Conservation (phyloP, 2,888 invertebrate species). For the Piscicola geometra region DNA sequence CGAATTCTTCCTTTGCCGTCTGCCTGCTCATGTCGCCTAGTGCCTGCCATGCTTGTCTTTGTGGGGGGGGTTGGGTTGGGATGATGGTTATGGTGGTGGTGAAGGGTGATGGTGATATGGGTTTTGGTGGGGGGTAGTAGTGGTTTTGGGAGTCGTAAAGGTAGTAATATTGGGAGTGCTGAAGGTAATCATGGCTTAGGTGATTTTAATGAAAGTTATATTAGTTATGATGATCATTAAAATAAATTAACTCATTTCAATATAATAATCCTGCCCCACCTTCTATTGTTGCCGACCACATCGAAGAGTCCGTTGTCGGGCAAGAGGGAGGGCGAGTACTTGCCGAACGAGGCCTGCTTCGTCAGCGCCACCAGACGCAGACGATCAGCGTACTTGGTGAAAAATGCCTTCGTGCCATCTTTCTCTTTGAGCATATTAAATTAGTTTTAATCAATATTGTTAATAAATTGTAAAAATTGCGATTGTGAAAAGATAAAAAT, state of each 20-base stretch:
- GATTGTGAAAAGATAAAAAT: not conserved
- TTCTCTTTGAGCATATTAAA: constrained; percentile 76
- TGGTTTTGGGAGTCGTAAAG: no score
- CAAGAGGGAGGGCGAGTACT: constrained; percentile 59
- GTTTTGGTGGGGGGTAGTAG: no score
- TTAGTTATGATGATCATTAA: not conserved
- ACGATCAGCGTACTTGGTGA: constrained; percentile 87
- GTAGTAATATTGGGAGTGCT: no score
- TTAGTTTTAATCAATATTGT: not conserved
- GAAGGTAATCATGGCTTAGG: no score
- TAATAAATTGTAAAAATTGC: not conserved
- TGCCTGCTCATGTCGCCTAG: constrained; percentile 78
- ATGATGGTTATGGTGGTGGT: no score
- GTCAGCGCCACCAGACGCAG: constrained; percentile 82
- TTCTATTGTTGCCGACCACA: constrained; percentile 85
- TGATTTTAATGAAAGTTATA: no score
- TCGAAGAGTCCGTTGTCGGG: constrained; percentile 85
- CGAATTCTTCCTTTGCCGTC: constrained; percentile 86
- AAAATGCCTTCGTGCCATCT: constrained; percentile 84
- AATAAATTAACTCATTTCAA: not conserved
- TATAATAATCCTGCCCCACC: constrained; percentile 56
- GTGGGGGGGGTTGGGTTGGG: no score
- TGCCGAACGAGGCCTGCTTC: constrained; percentile 80
- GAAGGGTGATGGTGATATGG: no score
- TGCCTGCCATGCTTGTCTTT: constrained; percentile 83